A percentile compares a stretch with the other conserved stretches of the same genome.
phyloP scores from a whole-genome alignment of 2,888 invertebrate species.

The Apoderus coryli region DNA sequence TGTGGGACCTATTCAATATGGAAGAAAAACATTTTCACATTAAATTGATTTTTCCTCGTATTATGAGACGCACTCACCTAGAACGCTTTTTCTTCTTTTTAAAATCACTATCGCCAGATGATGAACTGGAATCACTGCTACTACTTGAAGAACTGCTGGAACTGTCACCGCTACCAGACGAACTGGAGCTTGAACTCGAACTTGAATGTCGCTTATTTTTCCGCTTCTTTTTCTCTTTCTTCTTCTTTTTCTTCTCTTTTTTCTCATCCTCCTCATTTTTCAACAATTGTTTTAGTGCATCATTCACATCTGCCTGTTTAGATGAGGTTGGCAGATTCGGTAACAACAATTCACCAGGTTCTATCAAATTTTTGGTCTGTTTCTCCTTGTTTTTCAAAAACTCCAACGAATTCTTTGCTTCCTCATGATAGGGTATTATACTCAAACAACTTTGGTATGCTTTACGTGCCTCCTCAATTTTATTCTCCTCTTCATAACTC shows the following conservation, averaged over 20 bases:
- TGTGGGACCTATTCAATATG: slow-evolving; percentile 33
- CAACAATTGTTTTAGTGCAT: slow-evolving; percentile 46
- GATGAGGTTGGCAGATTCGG: slow-evolving; percentile 37
- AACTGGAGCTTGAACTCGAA: slow-evolving; percentile 32
- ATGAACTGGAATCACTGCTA: slow-evolving; percentile 46
- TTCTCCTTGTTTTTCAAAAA: slow-evolving; percentile 55
- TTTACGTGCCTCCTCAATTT: slow-evolving; percentile 69
- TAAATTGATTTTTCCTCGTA: too few relatives aligned
- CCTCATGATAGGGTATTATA: slow-evolving; percentile 75
- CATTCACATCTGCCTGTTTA: slow-evolving; percentile 41
- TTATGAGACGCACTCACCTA: too few relatives aligned
- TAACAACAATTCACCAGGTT: slow-evolving; percentile 46
- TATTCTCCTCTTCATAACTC: slow-evolving; percentile 77
- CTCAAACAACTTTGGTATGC: slow-evolving; percentile 73
- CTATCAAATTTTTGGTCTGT: slow-evolving; percentile 44
- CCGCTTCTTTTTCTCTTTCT: slow-evolving; percentile 46
- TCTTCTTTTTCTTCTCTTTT: slow-evolving; percentile 50
- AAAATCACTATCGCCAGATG: slow-evolving; percentile 45
- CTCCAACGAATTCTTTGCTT: slow-evolving; percentile 65
- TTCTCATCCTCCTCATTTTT: slow-evolving; percentile 38
- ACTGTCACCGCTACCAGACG: slow-evolving; percentile 42
- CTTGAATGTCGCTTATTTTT: slow-evolving; percentile 46
- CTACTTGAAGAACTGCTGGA: slow-evolving; percentile 37
- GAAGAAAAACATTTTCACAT: too few relatives aligned
- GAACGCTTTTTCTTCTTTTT: slow-evolving; percentile 39